Evolutionary conservation across 2,113 vertebrate species (phyloP).

Genomic region (Hystrix cristata): DNA sequence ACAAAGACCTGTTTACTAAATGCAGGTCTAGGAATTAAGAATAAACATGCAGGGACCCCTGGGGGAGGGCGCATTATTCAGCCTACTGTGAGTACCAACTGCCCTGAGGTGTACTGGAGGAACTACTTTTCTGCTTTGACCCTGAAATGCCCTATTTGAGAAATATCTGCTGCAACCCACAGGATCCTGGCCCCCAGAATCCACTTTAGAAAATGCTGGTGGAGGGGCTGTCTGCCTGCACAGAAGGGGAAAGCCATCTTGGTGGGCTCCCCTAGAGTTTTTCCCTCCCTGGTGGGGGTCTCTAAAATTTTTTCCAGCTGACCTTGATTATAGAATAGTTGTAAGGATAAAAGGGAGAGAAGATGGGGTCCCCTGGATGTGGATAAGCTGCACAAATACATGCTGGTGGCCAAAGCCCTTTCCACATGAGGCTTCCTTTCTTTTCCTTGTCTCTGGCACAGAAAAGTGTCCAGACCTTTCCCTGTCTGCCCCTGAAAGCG

Average conservation of each 20-base stretch:
- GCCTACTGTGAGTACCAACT: accelerated
- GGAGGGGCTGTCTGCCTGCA: not conserved
- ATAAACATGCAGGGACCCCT: too few relatives aligned
- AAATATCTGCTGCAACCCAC: not conserved
- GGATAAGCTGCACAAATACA: not conserved
- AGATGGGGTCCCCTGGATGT: not conserved
- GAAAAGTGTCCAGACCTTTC: not conserved
- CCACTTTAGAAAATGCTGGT: not conserved
- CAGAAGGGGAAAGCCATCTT: not conserved
- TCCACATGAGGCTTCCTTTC: not conserved
- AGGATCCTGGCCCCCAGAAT: not conserved
- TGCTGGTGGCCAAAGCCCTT: not conserved
- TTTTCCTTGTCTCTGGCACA: not conserved
- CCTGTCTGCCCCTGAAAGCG: not conserved
- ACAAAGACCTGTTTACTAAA: not conserved
- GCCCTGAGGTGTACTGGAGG: not conserved
- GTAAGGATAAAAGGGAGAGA: not conserved
- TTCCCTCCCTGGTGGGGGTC: accelerated
- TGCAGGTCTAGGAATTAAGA: accelerated
- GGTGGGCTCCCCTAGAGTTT: not conserved
- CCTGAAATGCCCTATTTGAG: not conserved
- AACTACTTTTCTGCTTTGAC: constrained; percentile 30
- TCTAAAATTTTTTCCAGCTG: not conserved
- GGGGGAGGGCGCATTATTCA: not conserved
- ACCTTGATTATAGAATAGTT: not conserved